Conservation (phyloP, 2,797 vertebrate species). For the Intellagama lesueurii region DNA sequence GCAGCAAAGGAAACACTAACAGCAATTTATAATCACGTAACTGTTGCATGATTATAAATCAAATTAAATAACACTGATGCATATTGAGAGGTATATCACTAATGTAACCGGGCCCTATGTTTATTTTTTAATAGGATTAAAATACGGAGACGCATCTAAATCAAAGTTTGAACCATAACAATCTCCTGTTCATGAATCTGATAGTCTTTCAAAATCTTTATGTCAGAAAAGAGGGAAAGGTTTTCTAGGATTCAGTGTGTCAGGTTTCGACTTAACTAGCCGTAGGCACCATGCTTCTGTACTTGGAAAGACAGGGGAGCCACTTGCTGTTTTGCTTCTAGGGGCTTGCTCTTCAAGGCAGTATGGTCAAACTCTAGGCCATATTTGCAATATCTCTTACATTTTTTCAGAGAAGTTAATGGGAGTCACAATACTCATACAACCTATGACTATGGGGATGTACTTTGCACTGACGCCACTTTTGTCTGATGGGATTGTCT, state of each 20-base stretch:
- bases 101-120: not conserved
- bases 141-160: constrained; percentile 68
- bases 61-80: too few species aligned
- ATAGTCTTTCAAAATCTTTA: constrained; percentile 70
- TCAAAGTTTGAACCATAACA: constrained; percentile 44
- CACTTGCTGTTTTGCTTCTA: not conserved
- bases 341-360: not conserved
- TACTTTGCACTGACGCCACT: not conserved
- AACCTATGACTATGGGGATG: not conserved
- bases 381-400: not conserved
- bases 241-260: not conserved
- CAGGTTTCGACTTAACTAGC: not conserved
- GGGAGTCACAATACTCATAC: not conserved
- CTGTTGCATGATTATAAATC: too few species aligned
- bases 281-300: too few species aligned
- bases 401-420: not conserved
- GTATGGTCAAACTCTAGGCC: not conserved
- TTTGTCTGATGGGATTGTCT: not conserved
- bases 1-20: too few species aligned
- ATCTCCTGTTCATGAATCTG: constrained; percentile 67
- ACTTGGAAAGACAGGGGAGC: not conserved
- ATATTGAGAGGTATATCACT: too few species aligned
- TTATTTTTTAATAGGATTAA: constrained; percentile 74
- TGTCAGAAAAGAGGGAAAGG: not conserved
- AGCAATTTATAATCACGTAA: too few species aligned